Conservation (phyloP, 1,140 invertebrate genomes). For the Uloborus diversus region DNA sequence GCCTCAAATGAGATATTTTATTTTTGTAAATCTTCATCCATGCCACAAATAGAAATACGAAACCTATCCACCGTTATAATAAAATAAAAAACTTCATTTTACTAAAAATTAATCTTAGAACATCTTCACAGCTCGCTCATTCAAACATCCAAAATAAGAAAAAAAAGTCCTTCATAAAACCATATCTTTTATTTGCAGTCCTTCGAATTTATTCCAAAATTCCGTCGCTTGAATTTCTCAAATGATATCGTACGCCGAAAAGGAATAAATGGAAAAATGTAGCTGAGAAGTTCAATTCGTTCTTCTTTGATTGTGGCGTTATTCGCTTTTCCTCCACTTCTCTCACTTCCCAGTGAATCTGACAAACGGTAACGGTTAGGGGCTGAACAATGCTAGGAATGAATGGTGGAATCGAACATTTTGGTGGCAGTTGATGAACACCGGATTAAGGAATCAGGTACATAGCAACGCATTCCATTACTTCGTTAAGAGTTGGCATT, state of each 20-base stretch:
- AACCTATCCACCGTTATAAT: too few species aligned
- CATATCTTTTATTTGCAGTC: background rate
- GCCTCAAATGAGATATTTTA: too few species aligned
- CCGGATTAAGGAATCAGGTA: conserved; percentile 52
- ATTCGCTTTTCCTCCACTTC: background rate
- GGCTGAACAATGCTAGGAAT: conserved; percentile 33
- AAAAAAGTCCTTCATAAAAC: background rate
- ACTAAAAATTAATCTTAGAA: too few species aligned
- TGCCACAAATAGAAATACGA: too few species aligned
- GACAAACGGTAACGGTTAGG: conserved; percentile 25
- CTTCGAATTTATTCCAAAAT: background rate
- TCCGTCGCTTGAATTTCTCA: conserved; percentile 15
- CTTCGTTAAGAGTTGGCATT: background rate
- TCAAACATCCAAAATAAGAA: too few species aligned
- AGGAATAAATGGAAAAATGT: conserved; percentile 23
- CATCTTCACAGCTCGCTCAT: too few species aligned
- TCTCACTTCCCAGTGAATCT: conserved; percentile 3
- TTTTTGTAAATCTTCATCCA: too few species aligned
- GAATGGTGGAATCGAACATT: conserved; percentile 23
- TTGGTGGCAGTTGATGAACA: conserved; percentile 17
- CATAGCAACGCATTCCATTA: conserved; percentile 45
- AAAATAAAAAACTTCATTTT: too few species aligned
- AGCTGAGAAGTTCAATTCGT: conserved; percentile 27
- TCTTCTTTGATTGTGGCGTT: background rate
- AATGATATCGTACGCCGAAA: conserved; percentile 1